These are phyloP conservation scores for Dissostichus mawsoni DNA, from an alignment of 2,113 vertebrate genomes.

Conservation along the genomic window DNA sequence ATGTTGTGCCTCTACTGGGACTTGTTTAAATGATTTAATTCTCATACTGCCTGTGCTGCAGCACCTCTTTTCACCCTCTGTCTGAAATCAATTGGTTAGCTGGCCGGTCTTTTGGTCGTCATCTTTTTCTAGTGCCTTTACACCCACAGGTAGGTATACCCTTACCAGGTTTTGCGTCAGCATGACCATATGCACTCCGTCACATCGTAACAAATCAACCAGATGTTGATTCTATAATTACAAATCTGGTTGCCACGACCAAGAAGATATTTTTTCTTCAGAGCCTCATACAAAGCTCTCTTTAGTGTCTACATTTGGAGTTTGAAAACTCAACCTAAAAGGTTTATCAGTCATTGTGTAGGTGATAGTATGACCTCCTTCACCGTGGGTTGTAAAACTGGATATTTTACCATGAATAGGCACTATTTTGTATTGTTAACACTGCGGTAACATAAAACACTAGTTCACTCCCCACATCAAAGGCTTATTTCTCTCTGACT, in stretches of 20 bases:
- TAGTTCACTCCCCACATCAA: slow-evolving; percentile 62
- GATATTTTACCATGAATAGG: slow-evolving; percentile 28
- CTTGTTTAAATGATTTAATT: no score
- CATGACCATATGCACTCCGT: slow-evolving; percentile 6
- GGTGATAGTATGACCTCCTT: slow-evolving; percentile 24
- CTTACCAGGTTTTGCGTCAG: neutral
- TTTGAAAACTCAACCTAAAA: neutral
- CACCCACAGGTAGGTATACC: neutral
- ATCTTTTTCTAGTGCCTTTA: neutral
- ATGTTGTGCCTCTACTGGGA: no score
- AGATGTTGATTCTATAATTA: slow-evolving; percentile 9
- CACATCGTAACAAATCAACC: slow-evolving; percentile 2
- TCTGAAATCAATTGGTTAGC: no score
- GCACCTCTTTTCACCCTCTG: no score
- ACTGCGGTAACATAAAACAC: slow-evolving; percentile 61
- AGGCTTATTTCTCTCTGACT: slow-evolving; percentile 57
- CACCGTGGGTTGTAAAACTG: slow-evolving; percentile 13
- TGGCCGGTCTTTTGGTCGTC: no score
- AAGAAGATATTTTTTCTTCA: neutral
- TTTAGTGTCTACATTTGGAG: neutral
- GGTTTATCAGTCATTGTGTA: neutral
- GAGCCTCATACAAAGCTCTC: neutral
- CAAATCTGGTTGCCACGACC: no score
- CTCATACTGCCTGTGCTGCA: no score
- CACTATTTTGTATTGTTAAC: slow-evolving; percentile 46